Evolutionary conservation across 2,888 invertebrate species (phyloP).

Genomic region (Mallateleia sp.): DNA sequence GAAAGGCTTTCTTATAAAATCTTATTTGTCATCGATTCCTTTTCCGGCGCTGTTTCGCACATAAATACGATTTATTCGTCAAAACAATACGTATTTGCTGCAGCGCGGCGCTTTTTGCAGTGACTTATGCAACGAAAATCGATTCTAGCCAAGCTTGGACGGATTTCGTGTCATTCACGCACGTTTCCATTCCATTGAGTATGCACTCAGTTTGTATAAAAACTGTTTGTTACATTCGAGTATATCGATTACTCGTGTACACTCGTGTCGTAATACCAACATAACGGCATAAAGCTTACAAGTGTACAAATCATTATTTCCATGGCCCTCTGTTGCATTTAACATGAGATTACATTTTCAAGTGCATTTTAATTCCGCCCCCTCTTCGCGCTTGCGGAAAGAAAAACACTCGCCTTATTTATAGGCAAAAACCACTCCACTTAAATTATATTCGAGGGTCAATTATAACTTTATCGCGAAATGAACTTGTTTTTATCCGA

Average conservation of each 20-base stretch:
- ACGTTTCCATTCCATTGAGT: conserved; percentile 77
- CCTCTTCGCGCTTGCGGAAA: conserved; percentile 1
- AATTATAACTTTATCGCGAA: conserved; percentile 51
- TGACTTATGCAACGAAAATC: conserved; percentile 72
- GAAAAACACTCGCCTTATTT: conserved; percentile 42
- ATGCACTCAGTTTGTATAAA: conserved; percentile 72
- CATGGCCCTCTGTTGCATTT: conserved; percentile 62
- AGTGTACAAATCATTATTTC: conserved; percentile 73
- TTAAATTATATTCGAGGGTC: conserved; percentile 42
- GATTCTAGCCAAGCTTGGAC: conserved; percentile 66
- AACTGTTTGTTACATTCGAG: conserved; percentile 75
- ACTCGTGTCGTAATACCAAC: conserved; percentile 60
- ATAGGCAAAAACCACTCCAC: conserved; percentile 12
- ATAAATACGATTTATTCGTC: conserved; percentile 62
- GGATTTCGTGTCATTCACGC: conserved; percentile 74
- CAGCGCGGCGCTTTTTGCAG: conserved; percentile 55
- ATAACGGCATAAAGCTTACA: conserved; percentile 63
- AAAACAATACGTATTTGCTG: conserved; percentile 63
- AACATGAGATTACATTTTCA: conserved; percentile 59
- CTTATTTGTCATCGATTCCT: conserved; percentile 56
- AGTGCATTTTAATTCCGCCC: conserved; percentile 38
- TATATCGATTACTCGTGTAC: conserved; percentile 70
- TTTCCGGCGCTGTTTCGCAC: conserved; percentile 41
- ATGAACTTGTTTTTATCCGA: conserved; percentile 10
- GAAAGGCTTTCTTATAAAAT: conserved; percentile 36